These are phyloP conservation scores for Plemyria rubiginata DNA, from an alignment of 2,888 invertebrate species.

Conservation along the genomic window DNA sequence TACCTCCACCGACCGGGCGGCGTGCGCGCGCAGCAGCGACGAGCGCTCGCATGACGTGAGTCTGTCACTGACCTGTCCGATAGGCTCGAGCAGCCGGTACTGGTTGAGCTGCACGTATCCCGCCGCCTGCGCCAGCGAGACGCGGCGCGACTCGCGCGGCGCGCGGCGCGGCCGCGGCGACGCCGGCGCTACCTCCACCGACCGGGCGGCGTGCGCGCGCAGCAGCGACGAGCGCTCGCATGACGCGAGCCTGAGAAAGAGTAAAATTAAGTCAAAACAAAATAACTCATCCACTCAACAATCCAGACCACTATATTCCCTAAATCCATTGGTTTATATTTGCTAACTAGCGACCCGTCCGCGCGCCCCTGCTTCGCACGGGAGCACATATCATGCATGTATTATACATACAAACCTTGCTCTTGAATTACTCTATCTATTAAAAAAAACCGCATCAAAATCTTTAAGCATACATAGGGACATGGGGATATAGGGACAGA, in stretches of 20 bases:
- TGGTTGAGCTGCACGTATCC: conserved; percentile 96
- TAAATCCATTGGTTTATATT: too few species aligned
- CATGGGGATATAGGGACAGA: too few species aligned
- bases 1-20: conserved; percentile 90
- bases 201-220: conserved; percentile 84
- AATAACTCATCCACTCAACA: too few species aligned
- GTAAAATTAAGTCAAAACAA: too few species aligned
- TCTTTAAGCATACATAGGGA: too few species aligned
- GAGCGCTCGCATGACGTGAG: conserved; percentile 68
- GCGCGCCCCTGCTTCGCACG: too few species aligned
- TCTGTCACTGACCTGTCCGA: conserved; percentile 92
- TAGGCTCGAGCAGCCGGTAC: conserved; percentile 95
- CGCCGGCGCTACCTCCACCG: conserved; percentile 90
- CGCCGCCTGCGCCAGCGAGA: conserved; percentile 94
- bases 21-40: conserved; percentile 68
- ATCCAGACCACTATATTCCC: too few species aligned
- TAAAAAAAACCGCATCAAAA: too few species aligned
- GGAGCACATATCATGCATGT: too few species aligned
- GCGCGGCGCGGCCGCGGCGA: conserved; percentile 89
- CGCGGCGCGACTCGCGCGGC: conserved; percentile 92
- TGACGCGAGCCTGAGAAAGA: conserved; percentile 66
- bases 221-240: conserved; percentile 69
- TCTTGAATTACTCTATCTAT: too few species aligned
- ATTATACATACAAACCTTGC: too few species aligned
- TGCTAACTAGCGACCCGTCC: too few species aligned